These are phyloP conservation scores for Amazona ochrocephala DNA, from an alignment of 2,797 vertebrate species.

Conservation along the genomic window DNA sequence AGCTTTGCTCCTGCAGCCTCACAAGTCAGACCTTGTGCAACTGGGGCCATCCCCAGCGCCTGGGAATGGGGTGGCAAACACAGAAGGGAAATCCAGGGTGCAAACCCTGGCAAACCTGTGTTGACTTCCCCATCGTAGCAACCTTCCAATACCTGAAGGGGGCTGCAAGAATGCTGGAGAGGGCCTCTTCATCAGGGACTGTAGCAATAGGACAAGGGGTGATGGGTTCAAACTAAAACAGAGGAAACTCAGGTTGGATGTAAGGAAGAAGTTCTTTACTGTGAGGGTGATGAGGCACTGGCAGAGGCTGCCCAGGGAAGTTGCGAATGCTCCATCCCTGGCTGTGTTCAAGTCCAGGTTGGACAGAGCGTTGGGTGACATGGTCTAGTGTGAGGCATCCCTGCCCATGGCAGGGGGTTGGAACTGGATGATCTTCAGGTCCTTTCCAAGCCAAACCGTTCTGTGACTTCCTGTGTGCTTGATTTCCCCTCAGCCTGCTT, in stretches of 20 bases:
- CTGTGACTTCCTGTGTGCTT: conserved; percentile 6
- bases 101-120: background rate
- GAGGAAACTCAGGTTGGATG: background rate
- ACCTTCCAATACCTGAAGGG: background rate
- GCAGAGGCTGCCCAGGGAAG: background rate
- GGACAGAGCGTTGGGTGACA: background rate
- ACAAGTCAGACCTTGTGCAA: background rate
- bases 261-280: background rate
- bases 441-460: background rate
- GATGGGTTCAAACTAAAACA: background rate
- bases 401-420: background rate
- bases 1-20: background rate
- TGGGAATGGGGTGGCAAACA: background rate
- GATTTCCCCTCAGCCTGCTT: conserved; percentile 25
- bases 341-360: background rate
- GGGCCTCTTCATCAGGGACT: background rate
- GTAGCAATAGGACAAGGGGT: background rate
- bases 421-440: background rate
- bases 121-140: background rate
- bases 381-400: background rate
- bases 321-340: background rate
- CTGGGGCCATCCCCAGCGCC: background rate
- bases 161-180: background rate
- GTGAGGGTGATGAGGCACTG: background rate
- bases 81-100: background rate